Base-by-base conservation (phyloP, 2,113 vertebrate species). In the Bujurquina vittata region DNA sequence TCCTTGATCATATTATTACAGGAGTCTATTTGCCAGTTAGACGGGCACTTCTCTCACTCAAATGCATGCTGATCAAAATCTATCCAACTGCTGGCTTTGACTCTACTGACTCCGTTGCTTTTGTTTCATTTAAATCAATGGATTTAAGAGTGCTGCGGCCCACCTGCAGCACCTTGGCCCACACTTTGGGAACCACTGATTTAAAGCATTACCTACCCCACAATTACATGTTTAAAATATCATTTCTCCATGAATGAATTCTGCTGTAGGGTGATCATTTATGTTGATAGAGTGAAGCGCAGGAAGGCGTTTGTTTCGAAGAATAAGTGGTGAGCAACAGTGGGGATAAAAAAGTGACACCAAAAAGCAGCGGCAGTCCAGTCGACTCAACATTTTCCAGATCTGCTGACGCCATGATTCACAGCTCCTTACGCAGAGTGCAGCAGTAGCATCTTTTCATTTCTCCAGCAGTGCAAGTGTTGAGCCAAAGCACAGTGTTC, bases 301-400 rank as follows among this genome's bases (percentile, higher is more conserved):
- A 72, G 43, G 31, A 72, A 12, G 58, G 20, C 69, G 58, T 87
- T n/a, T 62, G 59, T 49, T 60, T 58, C 74, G 49, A 31, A 75
- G 75, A 67, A 79, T 59, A 33, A 56, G 69, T 31, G n/a, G 26
- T 75, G 37, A 79, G 33, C 57, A 26, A 58, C 31, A 7, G 52
- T 31, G 35, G 43, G 54, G 15, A 7, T 67, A 74, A 49, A 37
- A 37, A 58, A 63, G 22, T 63, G 76, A 83, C 63, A 75, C 65
- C 65, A 52, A 52, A 72, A 69, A 69, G 23, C 43, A 72, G 84
- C 55, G 22, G 49, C 49, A 33, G 31, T 22, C 22, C 31, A 55
- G 49, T 76, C 75, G 56, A 84, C 40, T 82, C 62, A 76, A 57
- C 65, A 72, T 72, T 67, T 74, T 62, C 55, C 10, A 35, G 37